Percentiles rank a stretch among this genome's conserved stretches.
Conservation (phyloP, 2,113 vertebrate species). For the Benitochromis conjunctus region DNA sequence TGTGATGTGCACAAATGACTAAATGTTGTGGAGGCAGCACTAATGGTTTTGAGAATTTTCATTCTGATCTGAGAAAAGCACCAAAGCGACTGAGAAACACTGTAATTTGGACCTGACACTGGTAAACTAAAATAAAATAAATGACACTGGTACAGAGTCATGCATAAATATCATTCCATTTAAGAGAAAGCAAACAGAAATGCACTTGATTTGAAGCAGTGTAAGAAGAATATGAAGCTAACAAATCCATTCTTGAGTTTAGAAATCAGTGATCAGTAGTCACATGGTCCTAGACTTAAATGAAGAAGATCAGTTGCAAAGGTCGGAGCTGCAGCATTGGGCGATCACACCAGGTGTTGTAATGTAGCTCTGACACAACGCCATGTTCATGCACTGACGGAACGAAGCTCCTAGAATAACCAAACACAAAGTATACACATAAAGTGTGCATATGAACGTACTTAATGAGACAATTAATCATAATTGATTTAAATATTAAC, state of each 20-base stretch:
- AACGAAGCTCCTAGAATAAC: background rate
- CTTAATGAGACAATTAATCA: background rate
- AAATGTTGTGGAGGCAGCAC: background rate
- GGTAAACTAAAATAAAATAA: too few species aligned
- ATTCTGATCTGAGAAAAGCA: too few species aligned
- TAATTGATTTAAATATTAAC: too few species aligned
- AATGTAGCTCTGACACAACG: constrained; percentile 24
- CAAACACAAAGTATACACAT: background rate
- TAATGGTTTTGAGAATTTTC: accelerated
- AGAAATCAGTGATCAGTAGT: background rate
- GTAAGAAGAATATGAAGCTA: background rate
- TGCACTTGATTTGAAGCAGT: background rate
- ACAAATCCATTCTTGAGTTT: background rate
- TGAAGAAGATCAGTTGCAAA: constrained; percentile 44
- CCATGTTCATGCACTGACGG: constrained; percentile 51
- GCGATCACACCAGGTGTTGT: constrained; percentile 1
- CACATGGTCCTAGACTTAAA: background rate
- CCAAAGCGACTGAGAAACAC: background rate
- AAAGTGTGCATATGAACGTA: too few species aligned
- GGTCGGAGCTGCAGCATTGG: constrained; percentile 39
- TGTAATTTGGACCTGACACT: too few species aligned
- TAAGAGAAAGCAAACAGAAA: background rate
- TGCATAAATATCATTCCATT: accelerated
- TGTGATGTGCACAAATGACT: background rate
- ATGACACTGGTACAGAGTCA: background rate